A percentile compares a stretch with the other conserved stretches of the same genome.
These are phyloP conservation scores for Dendronephthya gigantea DNA, from an alignment of 64 coral and sea anemone genomes.

Conservation along the genomic window DNA sequence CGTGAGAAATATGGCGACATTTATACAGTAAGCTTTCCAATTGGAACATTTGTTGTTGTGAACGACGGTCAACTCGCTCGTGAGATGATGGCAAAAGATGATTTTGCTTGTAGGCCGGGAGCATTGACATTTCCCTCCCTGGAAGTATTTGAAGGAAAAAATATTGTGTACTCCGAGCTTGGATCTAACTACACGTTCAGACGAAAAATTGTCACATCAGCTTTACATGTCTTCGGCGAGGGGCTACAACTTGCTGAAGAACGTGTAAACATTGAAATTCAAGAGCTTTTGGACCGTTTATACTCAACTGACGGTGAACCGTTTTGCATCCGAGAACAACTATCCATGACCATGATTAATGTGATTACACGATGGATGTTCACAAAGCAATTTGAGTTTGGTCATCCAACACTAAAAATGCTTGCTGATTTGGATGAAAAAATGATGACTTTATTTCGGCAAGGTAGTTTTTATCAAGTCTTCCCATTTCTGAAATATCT, in stretches of 20 bases:
- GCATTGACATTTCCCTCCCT: neutral
- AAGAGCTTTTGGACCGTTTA: neutral
- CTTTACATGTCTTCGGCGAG: neutral
- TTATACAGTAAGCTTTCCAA: conserved; percentile 40
- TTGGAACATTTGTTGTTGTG: conserved; percentile 33
- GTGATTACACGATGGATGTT: neutral
- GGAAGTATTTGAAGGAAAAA: conserved; percentile 34
- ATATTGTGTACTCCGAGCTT: conserved; percentile 30
- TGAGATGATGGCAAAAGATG: conserved; percentile 41
- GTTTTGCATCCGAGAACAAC: neutral
- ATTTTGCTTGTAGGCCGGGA: conserved; percentile 54
- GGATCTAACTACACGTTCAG: conserved; percentile 11
- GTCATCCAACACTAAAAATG: neutral
- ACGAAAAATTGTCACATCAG: neutral
- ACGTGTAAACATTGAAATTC: neutral
- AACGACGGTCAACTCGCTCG: conserved; percentile 46
- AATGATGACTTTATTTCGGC: neutral
- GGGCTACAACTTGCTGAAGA: neutral
- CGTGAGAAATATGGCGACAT: conserved; percentile 54
- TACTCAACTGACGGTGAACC: neutral
- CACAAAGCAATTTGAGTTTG: neutral
- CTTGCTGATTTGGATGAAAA: neutral
- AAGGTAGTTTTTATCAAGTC: neutral
- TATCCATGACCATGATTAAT: neutral
- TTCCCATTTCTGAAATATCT: conserved; percentile 29